Conservation (phyloP, 92 coral and sea anemone genomes). For the Palythoa grandis region DNA sequence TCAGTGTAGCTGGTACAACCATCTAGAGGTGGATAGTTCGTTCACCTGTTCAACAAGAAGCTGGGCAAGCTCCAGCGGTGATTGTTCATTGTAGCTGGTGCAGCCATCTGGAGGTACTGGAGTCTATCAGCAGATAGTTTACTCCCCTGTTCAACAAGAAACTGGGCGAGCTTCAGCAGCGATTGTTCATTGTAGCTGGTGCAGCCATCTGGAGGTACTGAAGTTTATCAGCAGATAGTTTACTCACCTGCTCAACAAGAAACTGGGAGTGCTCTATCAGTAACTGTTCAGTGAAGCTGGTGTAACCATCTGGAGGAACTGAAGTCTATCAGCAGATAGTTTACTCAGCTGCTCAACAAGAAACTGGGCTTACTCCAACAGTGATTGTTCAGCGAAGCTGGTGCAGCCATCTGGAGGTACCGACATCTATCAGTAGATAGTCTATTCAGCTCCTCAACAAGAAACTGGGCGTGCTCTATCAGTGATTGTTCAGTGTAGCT, state of each 20-base stretch:
- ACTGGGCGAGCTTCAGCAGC: conserved; percentile 90
- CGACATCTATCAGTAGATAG: neutral
- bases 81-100: no score
- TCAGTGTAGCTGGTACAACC: no score
- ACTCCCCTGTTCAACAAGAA: conserved; percentile 88
- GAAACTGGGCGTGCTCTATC: conserved; percentile 91
- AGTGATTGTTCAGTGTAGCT: conserved; percentile 88
- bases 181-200: conserved; percentile 86
- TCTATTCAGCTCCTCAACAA: conserved; percentile 87
- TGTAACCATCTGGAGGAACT: conserved; percentile 14
- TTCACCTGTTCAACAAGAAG: conserved; percentile 88
- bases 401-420: conserved; percentile 56
- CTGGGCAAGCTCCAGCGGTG: conserved; percentile 72
- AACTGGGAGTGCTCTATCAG: conserved; percentile 90
- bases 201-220: conserved; percentile 90
- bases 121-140: conserved; percentile 64
- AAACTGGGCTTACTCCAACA: conserved; percentile 88
- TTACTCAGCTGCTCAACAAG: conserved; percentile 82
- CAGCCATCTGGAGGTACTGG: neutral
- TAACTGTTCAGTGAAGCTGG: conserved; percentile 36
- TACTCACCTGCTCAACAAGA: conserved; percentile 88
- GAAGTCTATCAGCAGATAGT: conserved; percentile 63
- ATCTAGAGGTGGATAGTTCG: conserved; percentile 30
- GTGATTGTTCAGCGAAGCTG: conserved; percentile 86
- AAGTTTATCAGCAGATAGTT: conserved; percentile 68